Percentiles rank a stretch among this genome's conserved stretches.
phyloP scores from a whole-genome alignment of 2,797 vertebrate species.

The Channallabes apus region DNA sequence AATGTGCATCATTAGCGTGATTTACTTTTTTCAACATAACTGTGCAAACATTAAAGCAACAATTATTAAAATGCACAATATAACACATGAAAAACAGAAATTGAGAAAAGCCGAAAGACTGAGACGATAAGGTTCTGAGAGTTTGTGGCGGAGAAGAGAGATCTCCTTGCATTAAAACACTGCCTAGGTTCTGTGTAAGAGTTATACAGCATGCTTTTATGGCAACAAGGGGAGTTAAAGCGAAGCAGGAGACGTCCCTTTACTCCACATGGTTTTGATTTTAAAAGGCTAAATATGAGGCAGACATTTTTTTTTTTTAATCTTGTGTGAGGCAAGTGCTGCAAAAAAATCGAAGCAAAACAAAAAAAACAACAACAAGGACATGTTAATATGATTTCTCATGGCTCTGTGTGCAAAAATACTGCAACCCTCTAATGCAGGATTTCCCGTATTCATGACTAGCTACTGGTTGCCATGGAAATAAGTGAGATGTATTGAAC shows the following conservation, averaged over 20 bases:
- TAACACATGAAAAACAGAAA: constrained; percentile 15
- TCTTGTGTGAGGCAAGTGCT: neutral
- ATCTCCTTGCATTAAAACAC: constrained; percentile 39
- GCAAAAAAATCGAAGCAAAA: neutral
- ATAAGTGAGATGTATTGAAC: neutral
- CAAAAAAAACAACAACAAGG: neutral
- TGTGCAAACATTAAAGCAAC: neutral
- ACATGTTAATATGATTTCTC: constrained; percentile 8
- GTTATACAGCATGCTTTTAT: constrained; percentile 52
- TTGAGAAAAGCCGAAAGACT: constrained; percentile 27
- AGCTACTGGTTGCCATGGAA: neutral
- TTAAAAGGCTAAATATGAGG: constrained; percentile 15
- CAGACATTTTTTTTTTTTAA: neutral
- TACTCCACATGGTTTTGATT: neutral
- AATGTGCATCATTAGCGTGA: neutral
- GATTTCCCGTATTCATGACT: neutral
- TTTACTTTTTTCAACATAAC: neutral
- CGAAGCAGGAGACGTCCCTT: constrained; percentile 19
- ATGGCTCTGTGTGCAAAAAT: constrained; percentile 33
- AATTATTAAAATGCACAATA: neutral
- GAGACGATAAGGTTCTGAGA: neutral
- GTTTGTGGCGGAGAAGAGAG: neutral
- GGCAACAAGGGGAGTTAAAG: constrained; percentile 49
- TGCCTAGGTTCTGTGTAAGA: constrained; percentile 8
- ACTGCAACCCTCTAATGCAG: constrained; percentile 27